Percentiles rank a stretch among this genome's conserved stretches.
These are phyloP conservation scores for Branchipolynoe longqiensis DNA, from an alignment of 2,888 invertebrate genomes.

Conservation along the genomic window DNA sequence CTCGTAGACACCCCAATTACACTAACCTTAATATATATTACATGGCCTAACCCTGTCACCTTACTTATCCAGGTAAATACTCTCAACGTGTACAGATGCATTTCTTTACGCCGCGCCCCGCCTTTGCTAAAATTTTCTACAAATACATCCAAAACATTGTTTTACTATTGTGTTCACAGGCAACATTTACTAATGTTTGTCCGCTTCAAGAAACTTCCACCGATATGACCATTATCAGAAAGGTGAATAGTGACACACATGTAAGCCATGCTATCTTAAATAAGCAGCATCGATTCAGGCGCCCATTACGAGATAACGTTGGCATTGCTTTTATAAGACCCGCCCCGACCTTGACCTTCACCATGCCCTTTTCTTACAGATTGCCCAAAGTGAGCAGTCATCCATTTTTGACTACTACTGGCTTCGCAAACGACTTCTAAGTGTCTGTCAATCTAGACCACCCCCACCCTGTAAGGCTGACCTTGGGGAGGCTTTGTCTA, in stretches of 20 bases:
- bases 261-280: not conserved
- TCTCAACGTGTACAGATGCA: too few relatives aligned
- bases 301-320: not conserved
- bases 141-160: not conserved
- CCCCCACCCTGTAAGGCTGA: constrained; percentile 24
- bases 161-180: constrained; percentile 24
- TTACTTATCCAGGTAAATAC: too few relatives aligned
- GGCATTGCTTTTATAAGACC: not conserved
- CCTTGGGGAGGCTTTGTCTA: not conserved
- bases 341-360: constrained; percentile 1
- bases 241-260: constrained; percentile 10
- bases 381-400: constrained; percentile 51
- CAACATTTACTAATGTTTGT: not conserved
- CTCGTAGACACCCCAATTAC: too few relatives aligned
- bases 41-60: too few relatives aligned
- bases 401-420: constrained; percentile 49
- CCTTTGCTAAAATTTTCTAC: too few relatives aligned
- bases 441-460: constrained; percentile 15
- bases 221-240: constrained; percentile 1
- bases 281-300: not conserved
- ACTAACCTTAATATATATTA: too few relatives aligned
- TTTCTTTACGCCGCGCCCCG: too few relatives aligned
- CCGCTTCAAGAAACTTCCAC: constrained; percentile 30
- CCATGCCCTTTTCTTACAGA: constrained; percentile 50
- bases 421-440: constrained; percentile 34